phyloP scores from a whole-genome alignment of 2,888 invertebrate species.

The Parnassius apollo region DNA sequence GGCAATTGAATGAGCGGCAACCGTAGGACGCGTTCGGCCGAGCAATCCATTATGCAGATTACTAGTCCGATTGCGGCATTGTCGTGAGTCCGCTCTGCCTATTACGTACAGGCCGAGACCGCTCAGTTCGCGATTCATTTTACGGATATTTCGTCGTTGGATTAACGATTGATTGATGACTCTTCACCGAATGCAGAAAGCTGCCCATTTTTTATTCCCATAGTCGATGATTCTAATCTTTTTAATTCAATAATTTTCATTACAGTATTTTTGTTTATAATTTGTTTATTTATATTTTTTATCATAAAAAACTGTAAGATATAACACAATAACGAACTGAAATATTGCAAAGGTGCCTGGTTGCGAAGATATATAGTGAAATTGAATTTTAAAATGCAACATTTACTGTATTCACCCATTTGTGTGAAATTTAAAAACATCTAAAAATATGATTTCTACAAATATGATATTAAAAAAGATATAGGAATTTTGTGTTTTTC shows the following conservation, averaged over 20 bases:
- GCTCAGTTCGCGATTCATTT: constrained; percentile 40
- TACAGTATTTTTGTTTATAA: no score
- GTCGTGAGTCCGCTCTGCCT: constrained; percentile 66
- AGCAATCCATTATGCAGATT: constrained; percentile 81
- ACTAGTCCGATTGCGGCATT: constrained; percentile 78
- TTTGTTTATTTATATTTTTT: no score
- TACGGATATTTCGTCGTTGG: constrained; percentile 65
- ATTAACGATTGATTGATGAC: constrained; percentile 74
- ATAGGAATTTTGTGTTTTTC: no score
- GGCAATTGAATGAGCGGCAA: constrained; percentile 78
- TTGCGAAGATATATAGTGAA: no score
- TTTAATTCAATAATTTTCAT: no score
- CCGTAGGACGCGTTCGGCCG: constrained; percentile 72
- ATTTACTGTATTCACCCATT: no score
- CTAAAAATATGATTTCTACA: no score
- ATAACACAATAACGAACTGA: no score
- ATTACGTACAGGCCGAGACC: constrained; percentile 47
- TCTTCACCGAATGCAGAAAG: constrained; percentile 7
- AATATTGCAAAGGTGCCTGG: neutral
- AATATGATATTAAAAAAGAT: no score
- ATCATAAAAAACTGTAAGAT: no score
- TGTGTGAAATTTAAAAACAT: no score
- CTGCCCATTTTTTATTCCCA: neutral
- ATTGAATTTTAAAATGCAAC: no score
- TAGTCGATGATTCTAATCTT: neutral